A percentile compares a stretch with the other conserved stretches of the same genome.
These are phyloP conservation scores for Oryzias woworae DNA, from an alignment of 2,113 vertebrate genomes.

Conservation along the genomic window DNA sequence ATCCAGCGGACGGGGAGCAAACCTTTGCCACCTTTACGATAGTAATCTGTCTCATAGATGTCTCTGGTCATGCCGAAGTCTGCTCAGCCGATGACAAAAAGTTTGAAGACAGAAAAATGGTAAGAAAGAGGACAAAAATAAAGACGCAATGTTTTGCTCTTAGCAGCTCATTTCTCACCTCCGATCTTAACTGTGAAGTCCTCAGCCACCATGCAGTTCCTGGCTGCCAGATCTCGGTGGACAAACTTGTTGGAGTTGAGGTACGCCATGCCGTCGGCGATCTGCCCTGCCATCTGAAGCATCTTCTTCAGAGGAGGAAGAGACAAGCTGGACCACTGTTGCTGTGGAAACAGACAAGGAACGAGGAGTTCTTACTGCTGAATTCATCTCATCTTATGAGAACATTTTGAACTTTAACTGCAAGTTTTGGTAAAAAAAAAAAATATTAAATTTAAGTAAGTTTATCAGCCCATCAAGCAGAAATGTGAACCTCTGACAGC, in stretches of 20 bases:
- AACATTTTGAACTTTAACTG: too few relatives aligned
- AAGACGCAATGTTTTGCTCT: neutral
- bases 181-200: constrained; percentile 98
- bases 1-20: constrained; percentile 97
- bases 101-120: neutral
- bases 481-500: too few relatives aligned
- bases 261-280: constrained; percentile 97
- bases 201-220: constrained; percentile 98
- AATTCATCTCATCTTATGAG: too few relatives aligned
- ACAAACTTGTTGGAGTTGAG: constrained; percentile 99
- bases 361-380: neutral
- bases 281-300: constrained; percentile 99
- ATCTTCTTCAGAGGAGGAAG: constrained; percentile 95
- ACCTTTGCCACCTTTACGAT: constrained; percentile 96
- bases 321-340: constrained; percentile 83
- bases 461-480: too few relatives aligned
- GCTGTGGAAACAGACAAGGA: constrained; percentile 32
- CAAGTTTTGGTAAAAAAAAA: too few relatives aligned
- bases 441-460: too few relatives aligned
- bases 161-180: constrained; percentile 71
- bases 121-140: neutral
- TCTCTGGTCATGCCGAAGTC: constrained; percentile 99
- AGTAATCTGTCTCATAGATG: constrained; percentile 99
- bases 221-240: constrained; percentile 94
- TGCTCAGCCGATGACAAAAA: constrained; percentile 49